Evolutionary conservation across 2,888 invertebrate genomes (phyloP).

Genomic region (Cheilosia pagana): DNA sequence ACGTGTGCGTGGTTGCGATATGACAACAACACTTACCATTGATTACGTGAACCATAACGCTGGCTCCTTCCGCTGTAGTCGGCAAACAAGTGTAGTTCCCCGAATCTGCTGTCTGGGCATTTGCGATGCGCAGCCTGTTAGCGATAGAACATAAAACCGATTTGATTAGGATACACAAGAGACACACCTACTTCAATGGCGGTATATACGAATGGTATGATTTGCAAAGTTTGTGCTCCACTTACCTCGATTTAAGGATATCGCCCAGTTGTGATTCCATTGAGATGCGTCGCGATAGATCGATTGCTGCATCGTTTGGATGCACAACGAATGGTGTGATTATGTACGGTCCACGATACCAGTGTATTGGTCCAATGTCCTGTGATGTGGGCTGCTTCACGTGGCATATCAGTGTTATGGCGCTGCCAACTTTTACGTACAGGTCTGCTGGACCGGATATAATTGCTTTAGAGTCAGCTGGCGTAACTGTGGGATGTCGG

Average conservation of each 20-base stretch:
- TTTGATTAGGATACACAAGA: conserved; percentile 33
- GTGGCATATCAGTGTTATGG: conserved; percentile 88
- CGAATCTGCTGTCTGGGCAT: conserved; percentile 90
- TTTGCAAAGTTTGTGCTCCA: conserved; percentile 34
- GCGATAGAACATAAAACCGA: neutral
- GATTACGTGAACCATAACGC: conserved; percentile 94
- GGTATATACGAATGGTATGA: neutral
- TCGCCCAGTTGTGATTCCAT: conserved; percentile 84
- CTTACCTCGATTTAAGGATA: conserved; percentile 88
- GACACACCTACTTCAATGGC: neutral
- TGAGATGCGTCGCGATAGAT: conserved; percentile 81
- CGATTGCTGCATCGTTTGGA: conserved; percentile 82
- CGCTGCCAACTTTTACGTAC: conserved; percentile 90
- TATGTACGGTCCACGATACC: conserved; percentile 86
- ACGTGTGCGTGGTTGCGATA: conserved; percentile 16
- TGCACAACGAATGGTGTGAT: conserved; percentile 82
- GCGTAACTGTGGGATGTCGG: conserved; percentile 79
- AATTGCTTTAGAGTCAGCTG: conserved; percentile 88
- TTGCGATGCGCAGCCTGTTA: conserved; percentile 88
- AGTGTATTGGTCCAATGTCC: conserved; percentile 89
- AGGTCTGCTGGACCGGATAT: conserved; percentile 88
- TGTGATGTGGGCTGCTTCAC: conserved; percentile 87
- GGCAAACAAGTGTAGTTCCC: conserved; percentile 96
- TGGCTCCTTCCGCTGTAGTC: conserved; percentile 92
- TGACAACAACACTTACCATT: conserved; percentile 87